Base-by-base conservation (phyloP, 2,888 invertebrate genomes). In the Rhingia campestris region DNA sequence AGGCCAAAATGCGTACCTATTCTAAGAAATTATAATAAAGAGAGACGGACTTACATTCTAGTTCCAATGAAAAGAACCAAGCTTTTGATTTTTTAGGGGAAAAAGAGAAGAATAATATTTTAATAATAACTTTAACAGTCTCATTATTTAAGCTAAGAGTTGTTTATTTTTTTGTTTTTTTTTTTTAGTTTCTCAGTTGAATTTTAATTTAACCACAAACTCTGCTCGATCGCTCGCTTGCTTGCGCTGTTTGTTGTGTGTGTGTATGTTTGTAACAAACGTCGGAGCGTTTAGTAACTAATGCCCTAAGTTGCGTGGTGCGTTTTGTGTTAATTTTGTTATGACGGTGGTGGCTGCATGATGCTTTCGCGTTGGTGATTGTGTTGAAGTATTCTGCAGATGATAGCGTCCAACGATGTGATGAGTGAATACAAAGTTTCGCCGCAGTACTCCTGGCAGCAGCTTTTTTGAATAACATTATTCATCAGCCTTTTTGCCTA, bases 131-230 rank as follows among this genome's bases (percentile, higher is more conserved):
- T 86, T 84, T 80, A 86, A 86, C 86, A 86, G 86, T 86, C 86
- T 86, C 86, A 86, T 86, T 86, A 80, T 86, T 86, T 86, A 84
- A 86, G 86, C 86, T 86, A 86, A 79, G 72, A 74, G 75, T 82
- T 84, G 69, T 79, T 77, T 82, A 66, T 22, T 79, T 74, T 22
- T 79, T 74, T 54, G 22, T 22, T 39, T 63, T 82, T 66, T 22
- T 79, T 63, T 81, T 51, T 74, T 54, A n/a, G n/a, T 39, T 63
- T 73, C 53, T 66, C 39, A 63, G 35, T 61, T 59, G 30, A 82
- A 77, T 64, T 66, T 66, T 69, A 58, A 79, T 64, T 74, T 69
- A 80, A 80, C 64, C 80, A 84, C 74, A 84, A 74, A 84, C 80
- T 84, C 73, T 73, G 81, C 76, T 77, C 58, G 45, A 69, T 84